Evolutionary conservation across 1,140 invertebrate species (phyloP).

Genomic region (Sweltsa coloradensis): DNA sequence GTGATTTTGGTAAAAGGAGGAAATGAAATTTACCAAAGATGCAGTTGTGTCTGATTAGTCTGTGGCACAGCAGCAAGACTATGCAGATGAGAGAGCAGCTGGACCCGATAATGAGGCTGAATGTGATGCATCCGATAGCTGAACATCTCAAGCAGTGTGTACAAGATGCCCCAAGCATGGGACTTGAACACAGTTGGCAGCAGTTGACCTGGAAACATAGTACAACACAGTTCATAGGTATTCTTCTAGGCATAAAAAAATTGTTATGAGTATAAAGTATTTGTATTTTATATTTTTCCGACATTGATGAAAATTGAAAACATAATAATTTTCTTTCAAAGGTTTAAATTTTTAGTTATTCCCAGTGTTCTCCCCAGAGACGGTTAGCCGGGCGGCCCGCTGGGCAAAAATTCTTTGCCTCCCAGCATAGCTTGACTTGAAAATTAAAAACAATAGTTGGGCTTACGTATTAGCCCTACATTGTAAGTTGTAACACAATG

Average conservation of each 20-base stretch:
- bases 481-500: no score
- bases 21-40: constrained; percentile 57
- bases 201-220: constrained; percentile 53
- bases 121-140: constrained; percentile 93
- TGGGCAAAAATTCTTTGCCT: no score
- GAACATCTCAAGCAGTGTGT: constrained; percentile 93
- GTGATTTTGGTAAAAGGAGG: background rate
- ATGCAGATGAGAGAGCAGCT: constrained; percentile 79
- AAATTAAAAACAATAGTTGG: no score
- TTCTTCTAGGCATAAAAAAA: no score
- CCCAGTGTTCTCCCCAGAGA: no score
- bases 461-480: no score
- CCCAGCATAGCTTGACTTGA: no score
- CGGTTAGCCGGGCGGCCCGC: no score
- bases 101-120: constrained; percentile 86
- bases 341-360: no score
- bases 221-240: constrained; percentile 6
- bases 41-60: constrained; percentile 88
- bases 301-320: no score
- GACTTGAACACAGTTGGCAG: constrained; percentile 82
- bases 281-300: no score
- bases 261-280: no score
- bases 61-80: constrained; percentile 79
- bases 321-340: constrained; percentile 14
- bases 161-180: constrained; percentile 87